phyloP scores from a whole-genome alignment of 30 jellyfish, hydroid and myxozoan species.

The Catostylus mosaicus region DNA sequence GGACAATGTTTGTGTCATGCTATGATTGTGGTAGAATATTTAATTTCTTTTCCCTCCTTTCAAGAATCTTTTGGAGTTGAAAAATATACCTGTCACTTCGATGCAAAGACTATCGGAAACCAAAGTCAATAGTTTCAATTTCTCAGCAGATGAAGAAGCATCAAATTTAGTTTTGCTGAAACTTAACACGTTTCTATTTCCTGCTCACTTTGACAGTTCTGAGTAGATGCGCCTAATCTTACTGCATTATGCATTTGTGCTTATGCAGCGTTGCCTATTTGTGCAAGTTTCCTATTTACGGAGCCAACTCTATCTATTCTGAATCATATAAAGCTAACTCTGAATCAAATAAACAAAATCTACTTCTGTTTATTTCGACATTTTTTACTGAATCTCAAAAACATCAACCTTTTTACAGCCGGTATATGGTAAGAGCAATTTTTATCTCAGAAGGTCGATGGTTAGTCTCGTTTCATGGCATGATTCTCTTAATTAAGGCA shows the following conservation, averaged over 20 bases:
- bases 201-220: not conserved
- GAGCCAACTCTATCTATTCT: not conserved
- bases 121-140: not conserved
- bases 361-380: too few relatives aligned
- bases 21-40: not conserved
- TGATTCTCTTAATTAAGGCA: too few relatives aligned
- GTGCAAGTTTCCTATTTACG: not conserved
- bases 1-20: slow-evolving; percentile 34
- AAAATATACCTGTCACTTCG: not conserved
- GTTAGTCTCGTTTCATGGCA: too few relatives aligned
- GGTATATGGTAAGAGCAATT: too few relatives aligned
- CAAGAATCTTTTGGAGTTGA: not conserved
- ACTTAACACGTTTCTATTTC: not conserved
- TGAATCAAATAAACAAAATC: too few relatives aligned
- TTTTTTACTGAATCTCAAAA: too few relatives aligned
- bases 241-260: not conserved
- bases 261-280: not conserved
- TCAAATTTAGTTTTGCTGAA: not conserved
- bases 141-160: not conserved
- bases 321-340: too few relatives aligned
- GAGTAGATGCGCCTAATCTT: not conserved
- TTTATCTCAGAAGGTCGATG: too few relatives aligned
- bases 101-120: not conserved
- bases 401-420: too few relatives aligned
- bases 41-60: not conserved